Evolutionary conservation across 2,888 invertebrate genomes (phyloP), one percentile per base, ranked within the genome.

Genomic region (Yponomeuta cagnagella): DNA sequence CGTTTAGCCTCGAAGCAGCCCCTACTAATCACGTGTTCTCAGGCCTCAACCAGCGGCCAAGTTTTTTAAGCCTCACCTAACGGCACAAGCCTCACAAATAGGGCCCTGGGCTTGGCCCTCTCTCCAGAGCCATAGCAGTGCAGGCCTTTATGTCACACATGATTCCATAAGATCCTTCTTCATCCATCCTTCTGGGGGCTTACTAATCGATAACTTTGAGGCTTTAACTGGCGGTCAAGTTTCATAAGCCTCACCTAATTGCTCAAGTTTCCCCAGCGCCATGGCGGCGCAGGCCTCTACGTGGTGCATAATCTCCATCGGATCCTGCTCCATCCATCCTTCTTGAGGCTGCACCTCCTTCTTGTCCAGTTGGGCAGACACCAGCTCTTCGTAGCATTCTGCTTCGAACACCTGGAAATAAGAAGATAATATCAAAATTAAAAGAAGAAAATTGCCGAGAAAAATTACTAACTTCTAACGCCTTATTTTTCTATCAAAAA

Each of bases 261-360:
- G 87, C 23, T 93, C 91, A 63, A 97, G 83, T 77, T 94, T 93
- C 69, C 93, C 93, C 8, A 96, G 93, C 0, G 96, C 96, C 76
- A 95, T 94, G 74, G 95, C 94, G 58, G 98, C 96, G 82, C 98
- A 98, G 33, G 93, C 89, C 73, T 93, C 93, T n/a, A 97, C 95
- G 30, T 97, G 95, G 69, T 94, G 92, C 70, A 98, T 91, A 69
- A 99, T 96, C 85, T 97, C 96, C 74, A 94, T 85, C 0, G 99
- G 98, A 81, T 98, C 97, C 84, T 98, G 97, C 81, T 99, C 99
- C 71, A 95, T 95, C 98, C 98, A 99, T 74, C 98, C 97, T 82
- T 97, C 97, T 76, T 96, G 94, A 0, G 98, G 97, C 76, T 94
- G 95, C 8, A 95, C 91, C 75, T 96, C 95, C 10, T 94, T 94